These are phyloP conservation scores for Pteromalus puparum DNA, from an alignment of 1,140 invertebrate species.

Conservation along the genomic window DNA sequence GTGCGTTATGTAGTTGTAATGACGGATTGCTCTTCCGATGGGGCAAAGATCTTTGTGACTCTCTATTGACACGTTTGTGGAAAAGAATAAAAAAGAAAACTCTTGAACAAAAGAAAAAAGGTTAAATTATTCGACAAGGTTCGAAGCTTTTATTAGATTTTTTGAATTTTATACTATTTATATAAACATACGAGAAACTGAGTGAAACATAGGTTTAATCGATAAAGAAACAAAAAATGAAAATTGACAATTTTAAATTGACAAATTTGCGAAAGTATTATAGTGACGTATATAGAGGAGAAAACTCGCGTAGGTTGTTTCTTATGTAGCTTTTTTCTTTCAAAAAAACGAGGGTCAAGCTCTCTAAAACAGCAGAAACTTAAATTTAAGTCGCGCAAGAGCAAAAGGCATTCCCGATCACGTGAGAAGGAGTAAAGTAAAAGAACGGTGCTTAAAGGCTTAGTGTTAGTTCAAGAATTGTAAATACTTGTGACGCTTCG, in stretches of 20 bases:
- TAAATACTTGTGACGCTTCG: constrained; percentile 39
- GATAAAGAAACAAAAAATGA: not conserved
- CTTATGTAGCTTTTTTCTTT: constrained; percentile 41
- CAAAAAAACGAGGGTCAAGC: constrained; percentile 24
- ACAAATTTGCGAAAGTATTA: constrained; percentile 47
- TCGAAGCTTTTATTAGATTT: constrained; percentile 27
- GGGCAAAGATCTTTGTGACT: not conserved
- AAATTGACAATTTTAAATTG: constrained; percentile 40
- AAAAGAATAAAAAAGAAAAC: not conserved
- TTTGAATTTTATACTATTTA: constrained; percentile 42
- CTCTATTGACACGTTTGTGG: not conserved
- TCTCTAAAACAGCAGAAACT: constrained; percentile 33
- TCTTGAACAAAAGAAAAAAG: constrained; percentile 21
- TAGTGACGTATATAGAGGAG: constrained; percentile 20
- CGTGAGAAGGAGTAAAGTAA: not conserved
- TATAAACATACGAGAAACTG: not conserved
- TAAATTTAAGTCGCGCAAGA: constrained; percentile 30
- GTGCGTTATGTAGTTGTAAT: constrained; percentile 29
- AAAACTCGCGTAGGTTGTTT: constrained; percentile 42
- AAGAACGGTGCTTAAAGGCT: constrained; percentile 26
- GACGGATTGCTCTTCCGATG: constrained; percentile 27
- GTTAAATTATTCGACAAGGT: not conserved
- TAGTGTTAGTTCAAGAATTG: constrained; percentile 45
- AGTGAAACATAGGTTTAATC: constrained; percentile 17
- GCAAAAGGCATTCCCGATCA: constrained; percentile 30